These are phyloP conservation scores for Hyposoter didymator DNA, from an alignment of 2,888 invertebrate genomes.

Conservation along the genomic window DNA sequence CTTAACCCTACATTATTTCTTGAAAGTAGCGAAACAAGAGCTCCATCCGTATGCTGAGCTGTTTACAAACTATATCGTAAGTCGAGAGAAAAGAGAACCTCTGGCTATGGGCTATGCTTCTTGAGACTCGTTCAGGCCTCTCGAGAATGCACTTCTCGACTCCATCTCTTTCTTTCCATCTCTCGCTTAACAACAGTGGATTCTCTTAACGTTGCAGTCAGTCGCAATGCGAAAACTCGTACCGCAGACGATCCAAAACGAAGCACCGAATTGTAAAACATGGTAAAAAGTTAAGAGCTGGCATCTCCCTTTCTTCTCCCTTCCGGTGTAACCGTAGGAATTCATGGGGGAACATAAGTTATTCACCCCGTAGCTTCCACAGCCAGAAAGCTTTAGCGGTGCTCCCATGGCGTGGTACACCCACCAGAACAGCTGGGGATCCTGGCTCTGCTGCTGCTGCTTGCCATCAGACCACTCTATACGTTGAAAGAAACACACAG, in stretches of 20 bases:
- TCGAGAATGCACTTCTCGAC: conserved; percentile 56
- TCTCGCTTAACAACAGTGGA: conserved; percentile 39
- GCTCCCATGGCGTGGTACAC: conserved; percentile 23
- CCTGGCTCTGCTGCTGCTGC: conserved; percentile 16
- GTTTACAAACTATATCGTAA: conserved; percentile 39
- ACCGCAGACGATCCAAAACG: conserved; percentile 4
- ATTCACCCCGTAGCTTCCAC: conserved; percentile 76
- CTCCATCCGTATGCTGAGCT: conserved; percentile 30
- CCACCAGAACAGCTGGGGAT: conserved; percentile 30
- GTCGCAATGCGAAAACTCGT: conserved; percentile 39
- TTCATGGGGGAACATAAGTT: conserved; percentile 80
- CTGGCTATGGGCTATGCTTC: conserved; percentile 28
- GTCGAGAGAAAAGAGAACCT: conserved; percentile 32
- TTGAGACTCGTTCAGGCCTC: conserved; percentile 59
- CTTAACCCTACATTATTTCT: conserved; percentile 60
- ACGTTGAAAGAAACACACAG: conserved; percentile 79
- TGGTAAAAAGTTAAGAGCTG: conserved; percentile 63
- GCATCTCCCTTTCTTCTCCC: conserved; percentile 23
- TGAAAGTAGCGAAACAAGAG: conserved; percentile 59
- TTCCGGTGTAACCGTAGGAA: conserved; percentile 65
- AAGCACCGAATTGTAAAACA: conserved; percentile 36
- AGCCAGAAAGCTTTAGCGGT: conserved; percentile 49
- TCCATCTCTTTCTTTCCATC: not conserved
- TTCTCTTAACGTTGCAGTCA: conserved; percentile 49
- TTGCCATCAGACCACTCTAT: conserved; percentile 67